Percentiles rank a stretch among this genome's conserved stretches.
Evolutionary conservation across 1,140 invertebrate genomes (phyloP).

Genomic region (Papilio aristodemus): DNA sequence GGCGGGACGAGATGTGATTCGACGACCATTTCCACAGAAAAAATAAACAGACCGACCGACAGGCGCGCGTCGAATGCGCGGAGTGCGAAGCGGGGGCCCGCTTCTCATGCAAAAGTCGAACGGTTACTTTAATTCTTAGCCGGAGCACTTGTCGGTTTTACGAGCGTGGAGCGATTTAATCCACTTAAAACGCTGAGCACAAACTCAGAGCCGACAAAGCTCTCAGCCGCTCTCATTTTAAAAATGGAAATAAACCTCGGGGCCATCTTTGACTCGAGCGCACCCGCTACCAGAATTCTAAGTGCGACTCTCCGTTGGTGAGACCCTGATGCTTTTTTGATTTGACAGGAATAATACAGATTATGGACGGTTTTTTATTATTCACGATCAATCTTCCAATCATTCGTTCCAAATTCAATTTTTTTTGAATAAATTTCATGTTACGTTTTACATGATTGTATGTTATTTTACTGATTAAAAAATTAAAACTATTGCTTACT

Average conservation of each 20-base stretch:
- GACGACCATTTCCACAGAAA: slow-evolving; percentile 56
- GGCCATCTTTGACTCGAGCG: slow-evolving; percentile 77
- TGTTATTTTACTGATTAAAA: not conserved
- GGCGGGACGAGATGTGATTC: slow-evolving; percentile 60
- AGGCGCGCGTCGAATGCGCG: slow-evolving; percentile 54
- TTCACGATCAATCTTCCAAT: slow-evolving; percentile 7
- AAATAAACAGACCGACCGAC: slow-evolving; percentile 58
- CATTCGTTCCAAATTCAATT: slow-evolving; percentile 5
- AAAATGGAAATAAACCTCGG: slow-evolving; percentile 79
- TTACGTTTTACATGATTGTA: slow-evolving; percentile 3
- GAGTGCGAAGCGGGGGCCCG: slow-evolving; percentile 68
- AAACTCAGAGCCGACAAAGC: slow-evolving; percentile 78
- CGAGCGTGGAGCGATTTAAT: slow-evolving; percentile 80
- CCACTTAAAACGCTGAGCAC: slow-evolving; percentile 80
- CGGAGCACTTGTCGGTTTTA: slow-evolving; percentile 79
- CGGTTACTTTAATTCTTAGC: slow-evolving; percentile 79
- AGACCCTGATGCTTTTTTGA: slow-evolving; percentile 63
- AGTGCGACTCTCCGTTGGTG: slow-evolving; percentile 66
- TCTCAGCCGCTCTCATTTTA: slow-evolving; percentile 80
- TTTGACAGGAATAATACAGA: slow-evolving; percentile 54
- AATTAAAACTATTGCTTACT: not conserved
- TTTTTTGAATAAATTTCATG: not conserved
- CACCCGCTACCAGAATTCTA: slow-evolving; percentile 75
- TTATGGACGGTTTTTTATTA: slow-evolving; percentile 16
- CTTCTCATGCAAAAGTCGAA: slow-evolving; percentile 80